Base-by-base conservation (phyloP, 2,888 invertebrate genomes). In the Zaprionus lineosus region DNA sequence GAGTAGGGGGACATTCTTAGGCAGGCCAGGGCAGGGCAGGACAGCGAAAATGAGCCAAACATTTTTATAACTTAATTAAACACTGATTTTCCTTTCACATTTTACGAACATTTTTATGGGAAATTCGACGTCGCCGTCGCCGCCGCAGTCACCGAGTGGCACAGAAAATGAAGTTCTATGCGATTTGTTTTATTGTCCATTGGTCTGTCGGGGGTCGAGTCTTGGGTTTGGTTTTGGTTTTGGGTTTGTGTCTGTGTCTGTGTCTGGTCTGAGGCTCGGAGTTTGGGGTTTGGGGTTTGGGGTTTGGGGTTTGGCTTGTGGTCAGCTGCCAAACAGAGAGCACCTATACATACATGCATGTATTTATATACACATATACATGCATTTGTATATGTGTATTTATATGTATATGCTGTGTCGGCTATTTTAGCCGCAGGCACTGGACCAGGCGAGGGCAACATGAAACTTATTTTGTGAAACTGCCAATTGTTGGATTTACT, bases 41-140 rank as follows among this genome's bases (percentile, higher is more conserved):
- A 12, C 40, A 43, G 47, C 37, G 19, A 26, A 76, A 78, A 63
- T 67, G 78, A 39, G 59, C 55, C 52, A 56, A 73, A 66, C 58
- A 71, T 74, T 84, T 84, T 82, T 78, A 82, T 78, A 82, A 81
- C 82, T 84, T 84, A 81, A 81, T 81, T 81, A 84, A 84, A 82
- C 78, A 78, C 58, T 67, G 79, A 84, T 82, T 84, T 76, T 57
- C 52, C 60, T 43, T 50, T 53, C 48, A 37, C 52, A 70, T 37
- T 67, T 68, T 63, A 69, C 40, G 48, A n/a, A 11, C 66, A 57
- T 59, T 63, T 57, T 63, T 53, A 57, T 60, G 34, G 36, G 29
- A 18, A 14, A 34, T 24, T n/a, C 6, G 16, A 40, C 24, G 48
- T 29, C 24, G 46, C 12, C 9, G 21, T 3, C 15, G 14, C n/a